Evolutionary conservation across 2,888 invertebrate species (phyloP), one percentile per base, ranked within the genome.

Genomic region (Rhimphoctona megacephalus): DNA sequence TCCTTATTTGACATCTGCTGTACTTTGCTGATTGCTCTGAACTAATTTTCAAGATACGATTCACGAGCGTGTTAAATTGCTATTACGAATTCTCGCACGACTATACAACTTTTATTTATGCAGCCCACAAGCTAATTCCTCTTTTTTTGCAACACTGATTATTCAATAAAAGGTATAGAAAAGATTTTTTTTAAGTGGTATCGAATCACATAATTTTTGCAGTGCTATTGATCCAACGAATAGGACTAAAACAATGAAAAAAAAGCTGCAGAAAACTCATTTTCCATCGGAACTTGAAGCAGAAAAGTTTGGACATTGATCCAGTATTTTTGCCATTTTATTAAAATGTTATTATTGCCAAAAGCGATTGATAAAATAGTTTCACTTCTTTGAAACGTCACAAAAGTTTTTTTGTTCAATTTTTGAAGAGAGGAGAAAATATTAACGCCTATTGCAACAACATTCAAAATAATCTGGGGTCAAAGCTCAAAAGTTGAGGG

Each of bases 21-120:
- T 72, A 61, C n/a, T 33, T 43, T n/a, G 33, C 30, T 22, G 39
- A 77, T 64, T 54, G 54, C 73, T 52, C 25, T 39, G n/a, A 43
- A 66, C 66, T 52, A 25, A 54, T n/a, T 76, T 46, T 43, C 69
- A 22, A 79, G 79, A 57, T 57, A 30, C 73, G 61, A 84, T 74
- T 74, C 49, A 80, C 78, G 67, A 74, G 43, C 73, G 72, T 57
- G 73, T 83, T 79, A 39, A 57, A 69, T 69, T 64, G 22, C 73
- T 22, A 46, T 67, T 43, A 73, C 72, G 64, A 43, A n/a, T 30
- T 78, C 52, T 43, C 17, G 30, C 22, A n/a, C 39, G n/a, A 43
- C 73, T 25, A 70, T 22, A 61, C 61, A 30, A 30, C 30, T 61
- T 61, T 30, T 30, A 30, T 61, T 30, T 30, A 30, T 57, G 25